Base-by-base conservation (phyloP, 2,797 vertebrate species). In the Harpagifer antarcticus region DNA sequence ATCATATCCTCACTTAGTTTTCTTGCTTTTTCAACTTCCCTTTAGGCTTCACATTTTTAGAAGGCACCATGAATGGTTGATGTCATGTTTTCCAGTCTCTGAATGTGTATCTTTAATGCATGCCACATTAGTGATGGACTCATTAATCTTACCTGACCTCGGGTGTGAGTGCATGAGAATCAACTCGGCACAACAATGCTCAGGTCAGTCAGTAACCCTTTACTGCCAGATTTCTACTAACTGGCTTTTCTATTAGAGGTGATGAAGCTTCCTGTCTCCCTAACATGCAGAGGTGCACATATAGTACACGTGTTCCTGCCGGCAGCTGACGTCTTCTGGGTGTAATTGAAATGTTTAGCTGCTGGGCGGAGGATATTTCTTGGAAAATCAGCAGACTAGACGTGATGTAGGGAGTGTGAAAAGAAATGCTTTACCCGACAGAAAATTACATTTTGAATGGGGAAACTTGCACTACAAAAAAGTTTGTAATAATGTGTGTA, bases 221-320 rank as follows among this genome's bases (percentile, higher is more conserved):
- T 50, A 20, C 20, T 23, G 71, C 42, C 48, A 33, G 14, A 53
- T 63, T 72, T 76, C 55, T 45, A 6, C 47, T 74, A 33, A 52
- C 60, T 56, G 74, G 63, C 52, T 82, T 83, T 76, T 79, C 72
- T 42, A n/a, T 64, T 54, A 68, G 49, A 52, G 56, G 47, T 69
- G 73, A 86, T 82, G 80, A 54, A 16, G 68, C 74, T 48, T 65
- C 17, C 63, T 67, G 43, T 56, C 66, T 72, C 42, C 20, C 27
- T 19, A 72, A 49, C 71, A 75, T 79, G 65, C 67, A 73, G 65
- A 42, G 40, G 48, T 53, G 52, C 50, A 54, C 13, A 68, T 61
- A 59, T 55, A 81, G 55, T 15, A 17, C 9, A 3, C 3, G 45
- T 79, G 67, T 60, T 47, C 33, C 57, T 23, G 40, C 44, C 57